phyloP scores from a whole-genome alignment of 2,797 vertebrate species.

The Crenuchus spilurus region DNA sequence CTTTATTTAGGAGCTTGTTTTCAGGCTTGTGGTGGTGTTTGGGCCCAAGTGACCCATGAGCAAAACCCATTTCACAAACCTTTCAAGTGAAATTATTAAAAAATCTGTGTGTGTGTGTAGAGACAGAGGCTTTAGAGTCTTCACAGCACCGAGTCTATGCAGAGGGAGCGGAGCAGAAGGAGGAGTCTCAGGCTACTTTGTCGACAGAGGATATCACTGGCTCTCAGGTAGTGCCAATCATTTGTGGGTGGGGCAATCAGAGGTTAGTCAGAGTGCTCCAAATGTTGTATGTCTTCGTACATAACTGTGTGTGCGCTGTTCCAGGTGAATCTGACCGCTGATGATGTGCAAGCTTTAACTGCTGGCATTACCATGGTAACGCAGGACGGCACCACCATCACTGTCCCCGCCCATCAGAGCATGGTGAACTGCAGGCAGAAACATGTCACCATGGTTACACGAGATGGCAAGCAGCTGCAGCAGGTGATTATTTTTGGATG shows the following conservation, averaged over 20 bases:
- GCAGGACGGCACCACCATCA: conserved; percentile 64
- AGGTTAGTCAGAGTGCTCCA: neutral
- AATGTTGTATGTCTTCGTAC: neutral
- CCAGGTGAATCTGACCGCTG: conserved; percentile 45
- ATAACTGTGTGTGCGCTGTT: neutral
- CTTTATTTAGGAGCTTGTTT: too few species aligned
- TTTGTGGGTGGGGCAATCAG: neutral
- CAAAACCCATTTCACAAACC: too few species aligned
- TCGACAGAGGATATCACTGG: conserved; percentile 65
- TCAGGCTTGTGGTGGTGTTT: too few species aligned
- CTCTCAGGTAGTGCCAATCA: conserved; percentile 63
- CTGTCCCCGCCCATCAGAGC: conserved; percentile 56
- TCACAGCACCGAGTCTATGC: conserved; percentile 65
- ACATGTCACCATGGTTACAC: conserved; percentile 65
- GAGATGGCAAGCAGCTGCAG: conserved; percentile 62
- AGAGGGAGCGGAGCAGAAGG: conserved; percentile 65
- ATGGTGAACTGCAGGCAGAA: conserved; percentile 52
- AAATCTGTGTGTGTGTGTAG: conserved; percentile 28
- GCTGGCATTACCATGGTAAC: conserved; percentile 75
- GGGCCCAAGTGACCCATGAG: too few species aligned
- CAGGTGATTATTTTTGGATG: conserved; percentile 62
- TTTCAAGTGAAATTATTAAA: too few species aligned
- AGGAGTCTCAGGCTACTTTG: conserved; percentile 64
- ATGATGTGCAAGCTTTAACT: conserved; percentile 75
- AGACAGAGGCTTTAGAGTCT: conserved; percentile 60